A percentile compares a stretch with the other conserved stretches of the same genome.
phyloP scores from a whole-genome alignment of 2,113 vertebrate genomes.

The Hipposideros armiger region DNA sequence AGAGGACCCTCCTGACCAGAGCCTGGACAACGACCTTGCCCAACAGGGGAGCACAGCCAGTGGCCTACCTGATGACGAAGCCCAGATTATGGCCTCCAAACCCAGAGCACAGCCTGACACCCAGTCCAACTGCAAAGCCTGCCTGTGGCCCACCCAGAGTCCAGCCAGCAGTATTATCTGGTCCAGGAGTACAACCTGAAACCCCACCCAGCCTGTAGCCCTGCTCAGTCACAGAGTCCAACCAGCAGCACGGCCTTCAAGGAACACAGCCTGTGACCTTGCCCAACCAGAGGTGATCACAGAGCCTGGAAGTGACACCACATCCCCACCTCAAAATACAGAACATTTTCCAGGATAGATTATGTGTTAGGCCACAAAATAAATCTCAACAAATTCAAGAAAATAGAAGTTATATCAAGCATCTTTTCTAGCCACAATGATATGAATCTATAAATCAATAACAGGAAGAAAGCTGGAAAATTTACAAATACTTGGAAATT shows the following conservation, averaged over 20 bases:
- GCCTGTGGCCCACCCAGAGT: background rate
- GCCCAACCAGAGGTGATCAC: background rate
- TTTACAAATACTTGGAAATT: background rate
- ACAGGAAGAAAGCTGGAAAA: background rate
- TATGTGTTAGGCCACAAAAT: background rate
- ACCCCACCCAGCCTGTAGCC: background rate
- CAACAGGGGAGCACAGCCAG: background rate
- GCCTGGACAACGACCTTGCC: background rate
- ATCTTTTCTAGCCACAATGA: background rate
- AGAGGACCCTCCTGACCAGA: background rate
- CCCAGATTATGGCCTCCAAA: background rate
- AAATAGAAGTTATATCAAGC: background rate
- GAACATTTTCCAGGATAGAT: background rate
- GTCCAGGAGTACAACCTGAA: background rate
- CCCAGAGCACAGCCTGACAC: background rate
- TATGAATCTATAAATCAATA: background rate
- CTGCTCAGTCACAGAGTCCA: background rate
- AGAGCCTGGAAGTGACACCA: background rate
- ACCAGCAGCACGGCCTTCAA: background rate
- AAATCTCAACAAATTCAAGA: background rate
- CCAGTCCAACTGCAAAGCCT: background rate
- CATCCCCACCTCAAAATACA: background rate
- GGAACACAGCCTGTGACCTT: background rate
- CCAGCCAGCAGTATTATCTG: background rate
- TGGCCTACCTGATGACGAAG: background rate